A percentile compares a stretch with the other conserved stretches of the same genome.
These are phyloP conservation scores for Drosophila triauraria DNA, from an alignment of 1,140 invertebrate species.

Conservation along the genomic window DNA sequence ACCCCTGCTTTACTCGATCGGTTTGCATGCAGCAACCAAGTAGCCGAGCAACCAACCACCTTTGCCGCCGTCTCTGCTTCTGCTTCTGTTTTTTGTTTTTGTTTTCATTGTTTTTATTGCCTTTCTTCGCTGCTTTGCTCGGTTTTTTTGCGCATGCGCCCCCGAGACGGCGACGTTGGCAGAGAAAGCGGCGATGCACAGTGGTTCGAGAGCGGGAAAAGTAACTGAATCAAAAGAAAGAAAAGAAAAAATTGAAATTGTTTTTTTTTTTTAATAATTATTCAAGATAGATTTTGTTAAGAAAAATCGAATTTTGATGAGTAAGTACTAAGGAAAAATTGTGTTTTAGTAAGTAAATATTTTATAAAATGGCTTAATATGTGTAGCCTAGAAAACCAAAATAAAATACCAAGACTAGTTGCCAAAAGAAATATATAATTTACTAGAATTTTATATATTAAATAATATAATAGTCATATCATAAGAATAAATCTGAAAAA, in stretches of 20 bases:
- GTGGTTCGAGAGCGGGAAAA: not conserved
- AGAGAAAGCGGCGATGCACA: constrained; percentile 15
- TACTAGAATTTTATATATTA: too few relatives aligned
- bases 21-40: constrained; percentile 23
- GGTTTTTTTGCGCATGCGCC: constrained; percentile 44
- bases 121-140: constrained; percentile 32
- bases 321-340: too few relatives aligned
- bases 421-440: too few relatives aligned
- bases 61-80: constrained; percentile 22
- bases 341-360: too few relatives aligned
- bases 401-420: too few relatives aligned
- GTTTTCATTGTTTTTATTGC: constrained; percentile 7
- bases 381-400: too few relatives aligned
- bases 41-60: constrained; percentile 12
- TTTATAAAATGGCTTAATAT: too few relatives aligned
- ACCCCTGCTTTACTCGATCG: constrained; percentile 12
- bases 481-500: too few relatives aligned
- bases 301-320: too few relatives aligned
- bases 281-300: not conserved
- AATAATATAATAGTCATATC: too few relatives aligned
- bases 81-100: constrained; percentile 7
- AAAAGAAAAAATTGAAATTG: too few relatives aligned
- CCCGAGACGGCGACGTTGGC: constrained; percentile 11
- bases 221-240: too few relatives aligned
- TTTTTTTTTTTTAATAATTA: not conserved